These are phyloP conservation scores for Actinia tenebrosa DNA, from an alignment of 64 coral and sea anemone species.

Conservation along the genomic window DNA sequence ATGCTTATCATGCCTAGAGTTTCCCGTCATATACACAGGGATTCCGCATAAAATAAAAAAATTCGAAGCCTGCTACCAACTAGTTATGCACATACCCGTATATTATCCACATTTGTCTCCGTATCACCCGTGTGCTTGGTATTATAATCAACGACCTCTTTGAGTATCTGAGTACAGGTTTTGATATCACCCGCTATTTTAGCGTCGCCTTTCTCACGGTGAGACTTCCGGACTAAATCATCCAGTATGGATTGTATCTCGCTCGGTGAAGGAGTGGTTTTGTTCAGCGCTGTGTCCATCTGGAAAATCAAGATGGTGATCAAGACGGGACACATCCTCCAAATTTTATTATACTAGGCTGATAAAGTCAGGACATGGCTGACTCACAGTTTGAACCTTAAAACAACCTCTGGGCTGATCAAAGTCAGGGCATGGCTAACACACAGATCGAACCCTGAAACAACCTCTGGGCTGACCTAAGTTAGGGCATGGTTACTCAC, in stretches of 20 bases:
- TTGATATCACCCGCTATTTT: slow-evolving; percentile 53
- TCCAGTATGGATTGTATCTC: slow-evolving; percentile 20
- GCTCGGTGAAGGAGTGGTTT: not conserved
- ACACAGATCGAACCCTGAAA: no score
- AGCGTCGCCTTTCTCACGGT: not conserved
- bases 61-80: no score
- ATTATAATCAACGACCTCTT: slow-evolving; percentile 32
- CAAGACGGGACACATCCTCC: no score
- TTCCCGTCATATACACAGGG: no score
- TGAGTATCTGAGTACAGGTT: slow-evolving; percentile 27
- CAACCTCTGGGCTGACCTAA: no score
- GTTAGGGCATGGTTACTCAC: no score
- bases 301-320: not conserved
- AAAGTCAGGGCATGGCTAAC: no score
- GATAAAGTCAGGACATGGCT: no score
- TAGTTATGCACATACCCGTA: not conserved
- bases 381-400: no score
- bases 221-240: slow-evolving; percentile 5
- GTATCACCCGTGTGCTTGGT: not conserved
- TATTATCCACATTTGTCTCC: not conserved
- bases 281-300: slow-evolving; percentile 18
- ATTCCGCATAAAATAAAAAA: not conserved
- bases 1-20: no score
- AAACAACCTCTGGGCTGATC: no score
- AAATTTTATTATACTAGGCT: not conserved